Conservation (phyloP, 92 coral and sea anemone species). For the Micromussa lordhowensis region DNA sequence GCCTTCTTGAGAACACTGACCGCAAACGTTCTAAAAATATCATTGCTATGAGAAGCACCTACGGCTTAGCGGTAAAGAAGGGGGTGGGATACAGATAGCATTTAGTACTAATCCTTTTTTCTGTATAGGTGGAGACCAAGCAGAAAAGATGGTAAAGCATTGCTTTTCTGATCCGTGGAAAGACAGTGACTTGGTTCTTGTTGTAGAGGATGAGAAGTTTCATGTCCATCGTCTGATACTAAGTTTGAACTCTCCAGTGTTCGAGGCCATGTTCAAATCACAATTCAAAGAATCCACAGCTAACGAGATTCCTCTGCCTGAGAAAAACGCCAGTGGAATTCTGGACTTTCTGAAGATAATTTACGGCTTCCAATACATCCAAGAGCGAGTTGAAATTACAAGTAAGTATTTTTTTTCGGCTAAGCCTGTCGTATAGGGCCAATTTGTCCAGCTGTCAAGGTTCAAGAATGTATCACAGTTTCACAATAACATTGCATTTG, state of each 20-base stretch:
- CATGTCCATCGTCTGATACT: slow-evolving; percentile 51
- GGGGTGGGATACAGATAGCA: too few species aligned
- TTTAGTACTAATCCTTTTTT: background rate
- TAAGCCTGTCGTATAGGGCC: too few species aligned
- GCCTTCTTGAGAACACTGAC: too few species aligned
- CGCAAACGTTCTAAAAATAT: too few species aligned
- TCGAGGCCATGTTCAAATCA: slow-evolving; percentile 51
- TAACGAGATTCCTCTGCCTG: slow-evolving; percentile 10
- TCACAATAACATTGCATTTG: too few species aligned
- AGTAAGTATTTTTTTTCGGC: background rate
- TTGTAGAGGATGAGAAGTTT: slow-evolving; percentile 36
- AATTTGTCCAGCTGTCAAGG: too few species aligned
- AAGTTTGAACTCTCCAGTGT: slow-evolving; percentile 48
- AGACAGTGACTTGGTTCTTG: slow-evolving; percentile 48
- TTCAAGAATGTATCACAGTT: too few species aligned
- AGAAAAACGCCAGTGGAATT: background rate
- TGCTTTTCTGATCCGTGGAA: slow-evolving; percentile 51
- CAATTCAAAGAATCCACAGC: background rate
- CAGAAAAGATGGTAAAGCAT: background rate
- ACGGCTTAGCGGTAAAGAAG: too few species aligned
- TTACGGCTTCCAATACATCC: background rate
- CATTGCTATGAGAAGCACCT: too few species aligned
- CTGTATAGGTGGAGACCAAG: background rate
- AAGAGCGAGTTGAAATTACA: background rate
- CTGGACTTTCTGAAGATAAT: slow-evolving; percentile 12